phyloP scores from a whole-genome alignment of 2,888 invertebrate species.

The Eupithecia subumbrata region DNA sequence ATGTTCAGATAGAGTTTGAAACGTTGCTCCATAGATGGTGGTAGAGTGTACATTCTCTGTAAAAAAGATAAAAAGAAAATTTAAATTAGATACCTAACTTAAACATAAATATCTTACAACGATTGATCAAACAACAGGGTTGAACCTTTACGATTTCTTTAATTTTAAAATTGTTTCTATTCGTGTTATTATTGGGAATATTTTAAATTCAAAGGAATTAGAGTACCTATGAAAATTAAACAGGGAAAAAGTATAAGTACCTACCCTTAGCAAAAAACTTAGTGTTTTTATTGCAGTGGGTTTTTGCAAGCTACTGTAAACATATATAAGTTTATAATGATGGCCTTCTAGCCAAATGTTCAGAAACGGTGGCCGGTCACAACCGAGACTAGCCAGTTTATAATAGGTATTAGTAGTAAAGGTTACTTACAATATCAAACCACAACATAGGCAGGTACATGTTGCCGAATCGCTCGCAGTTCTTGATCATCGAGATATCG shows the following conservation, averaged over 20 bases:
- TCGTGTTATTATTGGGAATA: background rate
- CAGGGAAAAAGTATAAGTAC: background rate
- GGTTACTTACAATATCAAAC: constrained; percentile 94
- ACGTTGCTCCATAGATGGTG: constrained; percentile 84
- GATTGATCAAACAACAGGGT: background rate
- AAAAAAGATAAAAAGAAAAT: constrained; percentile 43
- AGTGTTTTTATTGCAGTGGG: background rate
- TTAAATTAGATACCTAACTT: background rate
- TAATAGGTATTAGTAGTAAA: background rate
- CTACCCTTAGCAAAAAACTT: background rate
- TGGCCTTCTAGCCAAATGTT: background rate
- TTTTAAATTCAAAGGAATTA: background rate
- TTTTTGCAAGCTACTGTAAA: background rate
- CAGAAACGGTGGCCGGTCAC: background rate
- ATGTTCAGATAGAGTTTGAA: constrained; percentile 90
- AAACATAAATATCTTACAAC: background rate
- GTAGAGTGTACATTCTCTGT: constrained; percentile 89
- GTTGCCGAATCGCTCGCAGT: constrained; percentile 87
- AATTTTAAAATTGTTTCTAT: background rate
- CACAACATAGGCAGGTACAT: constrained; percentile 92
- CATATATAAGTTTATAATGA: background rate
- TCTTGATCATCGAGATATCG: constrained; percentile 86
- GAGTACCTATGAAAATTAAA: background rate
- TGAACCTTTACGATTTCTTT: background rate
- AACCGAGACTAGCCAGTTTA: background rate